Conservation (phyloP, 2,797 vertebrate species). For the Pempheris klunzingeri region DNA sequence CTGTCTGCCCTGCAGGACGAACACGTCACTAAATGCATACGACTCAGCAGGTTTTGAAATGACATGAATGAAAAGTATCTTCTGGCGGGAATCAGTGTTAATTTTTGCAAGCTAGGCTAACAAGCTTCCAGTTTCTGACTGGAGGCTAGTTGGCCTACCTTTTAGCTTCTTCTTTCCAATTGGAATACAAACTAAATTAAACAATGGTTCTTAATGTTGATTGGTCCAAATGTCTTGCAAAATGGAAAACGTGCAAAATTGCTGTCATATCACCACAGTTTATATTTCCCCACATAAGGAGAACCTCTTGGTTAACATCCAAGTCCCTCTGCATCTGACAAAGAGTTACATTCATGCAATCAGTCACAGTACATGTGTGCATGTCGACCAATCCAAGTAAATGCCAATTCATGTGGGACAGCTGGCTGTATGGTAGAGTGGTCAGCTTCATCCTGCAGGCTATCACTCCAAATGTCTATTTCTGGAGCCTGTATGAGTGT, state of each 20-base stretch:
- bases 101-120: neutral
- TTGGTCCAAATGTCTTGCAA: neutral
- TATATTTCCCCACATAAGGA: neutral
- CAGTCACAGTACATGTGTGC: constrained; percentile 6
- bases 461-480: constrained; percentile 63
- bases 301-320: neutral
- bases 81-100: neutral
- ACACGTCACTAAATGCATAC: neutral
- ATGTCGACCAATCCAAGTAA: constrained; percentile 46
- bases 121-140: neutral
- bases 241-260: neutral
- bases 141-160: neutral
- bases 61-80: too few relatives aligned
- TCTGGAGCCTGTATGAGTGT: constrained; percentile 36
- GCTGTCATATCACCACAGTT: neutral
- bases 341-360: constrained; percentile 1
- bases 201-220: neutral
- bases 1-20: neutral
- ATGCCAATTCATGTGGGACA: constrained; percentile 69
- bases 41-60: constrained; percentile 4
- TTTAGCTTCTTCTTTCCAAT: neutral
- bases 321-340: neutral
- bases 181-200: neutral
- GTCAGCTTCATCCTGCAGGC: constrained; percentile 65
- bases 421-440: constrained; percentile 67